phyloP scores from a whole-genome alignment of 2,797 vertebrate genomes.

The Perodicticus potto region DNA sequence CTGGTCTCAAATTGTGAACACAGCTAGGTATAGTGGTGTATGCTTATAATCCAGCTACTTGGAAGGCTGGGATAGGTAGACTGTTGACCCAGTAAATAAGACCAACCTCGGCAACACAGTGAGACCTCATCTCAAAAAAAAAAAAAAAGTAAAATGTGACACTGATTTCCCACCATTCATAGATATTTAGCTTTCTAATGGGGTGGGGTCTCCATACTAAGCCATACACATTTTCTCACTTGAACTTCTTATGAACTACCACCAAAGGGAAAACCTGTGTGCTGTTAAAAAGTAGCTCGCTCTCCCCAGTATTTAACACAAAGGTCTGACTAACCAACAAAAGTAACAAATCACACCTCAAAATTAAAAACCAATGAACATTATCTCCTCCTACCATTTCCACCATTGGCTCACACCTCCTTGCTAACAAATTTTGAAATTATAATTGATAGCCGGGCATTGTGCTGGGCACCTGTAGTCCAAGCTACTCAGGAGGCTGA shows the following conservation, averaged over 20 bases:
- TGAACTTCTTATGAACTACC: not conserved
- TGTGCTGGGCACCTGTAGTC: no score
- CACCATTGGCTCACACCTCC: not conserved
- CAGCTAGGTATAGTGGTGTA: not conserved
- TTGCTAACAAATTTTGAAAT: slow-evolving; percentile 22
- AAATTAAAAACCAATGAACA: not conserved
- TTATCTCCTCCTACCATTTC: not conserved
- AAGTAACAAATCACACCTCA: slow-evolving; percentile 29
- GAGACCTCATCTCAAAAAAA: no score
- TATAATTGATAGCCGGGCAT: not conserved
- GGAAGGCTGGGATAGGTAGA: not conserved
- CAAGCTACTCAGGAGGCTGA: no score
- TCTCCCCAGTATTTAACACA: not conserved
- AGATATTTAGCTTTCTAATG: not conserved
- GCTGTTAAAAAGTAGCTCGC: not conserved
- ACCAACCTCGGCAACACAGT: no score
- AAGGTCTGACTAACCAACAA: not conserved
- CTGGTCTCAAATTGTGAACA: not conserved
- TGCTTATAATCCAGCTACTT: not conserved
- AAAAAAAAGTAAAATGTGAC: not conserved
- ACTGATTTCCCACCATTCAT: not conserved
- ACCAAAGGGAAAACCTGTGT: not conserved
- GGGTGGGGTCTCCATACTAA: not conserved
- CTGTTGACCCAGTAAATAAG: no score
- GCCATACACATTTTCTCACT: slow-evolving; percentile 1